These are phyloP conservation scores for Ceraclea dissimilis DNA, from an alignment of 2,888 invertebrate species.

Conservation along the genomic window DNA sequence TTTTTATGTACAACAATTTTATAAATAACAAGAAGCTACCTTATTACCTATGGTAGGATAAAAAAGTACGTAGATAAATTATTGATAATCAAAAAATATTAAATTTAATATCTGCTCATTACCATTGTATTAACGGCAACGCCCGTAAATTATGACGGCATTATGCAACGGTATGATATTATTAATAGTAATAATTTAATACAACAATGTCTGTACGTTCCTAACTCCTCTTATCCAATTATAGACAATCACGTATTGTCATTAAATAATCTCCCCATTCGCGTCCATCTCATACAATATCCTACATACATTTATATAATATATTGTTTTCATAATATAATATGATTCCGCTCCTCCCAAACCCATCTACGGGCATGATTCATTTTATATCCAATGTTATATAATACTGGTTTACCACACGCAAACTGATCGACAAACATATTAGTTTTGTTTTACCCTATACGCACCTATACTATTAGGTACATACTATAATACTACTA, in stretches of 20 bases:
- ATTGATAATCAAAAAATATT: no score
- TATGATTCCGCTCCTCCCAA: not conserved
- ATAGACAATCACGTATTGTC: conserved; percentile 10
- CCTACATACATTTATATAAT: no score
- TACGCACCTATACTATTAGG: not conserved
- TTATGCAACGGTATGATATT: not conserved
- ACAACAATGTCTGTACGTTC: conserved; percentile 1
- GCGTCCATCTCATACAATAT: not conserved
- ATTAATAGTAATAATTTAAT: not conserved
- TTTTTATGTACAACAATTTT: no score
- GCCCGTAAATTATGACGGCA: not conserved
- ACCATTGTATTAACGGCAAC: not conserved
- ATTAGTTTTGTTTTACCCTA: not conserved
- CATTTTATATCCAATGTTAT: not conserved
- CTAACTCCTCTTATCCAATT: conserved; percentile 9
- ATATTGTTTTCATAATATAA: no score
- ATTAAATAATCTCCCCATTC: conserved; percentile 8
- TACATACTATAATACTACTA: not conserved
- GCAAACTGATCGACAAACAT: not conserved
- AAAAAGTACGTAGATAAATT: no score
- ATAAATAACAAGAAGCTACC: no score
- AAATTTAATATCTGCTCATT: no score
- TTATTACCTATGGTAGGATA: no score
- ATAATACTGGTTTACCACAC: not conserved
- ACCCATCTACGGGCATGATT: not conserved